Evolutionary conservation across 35 echinoderm and acorn worm species (phyloP).

Genomic region (Strongylocentrotus purpuratus): DNA sequence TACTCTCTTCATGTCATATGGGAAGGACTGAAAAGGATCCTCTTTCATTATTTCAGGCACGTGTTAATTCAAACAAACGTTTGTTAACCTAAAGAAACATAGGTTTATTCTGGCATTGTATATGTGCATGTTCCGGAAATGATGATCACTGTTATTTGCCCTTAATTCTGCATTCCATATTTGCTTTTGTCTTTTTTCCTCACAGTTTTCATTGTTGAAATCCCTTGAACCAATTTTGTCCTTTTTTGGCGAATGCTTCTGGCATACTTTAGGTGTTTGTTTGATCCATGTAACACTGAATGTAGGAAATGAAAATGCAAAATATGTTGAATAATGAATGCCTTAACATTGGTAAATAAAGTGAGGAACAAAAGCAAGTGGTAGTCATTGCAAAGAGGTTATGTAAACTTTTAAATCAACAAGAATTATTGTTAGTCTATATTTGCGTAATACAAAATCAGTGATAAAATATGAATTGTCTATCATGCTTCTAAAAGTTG

Average conservation of each 20-base stretch:
- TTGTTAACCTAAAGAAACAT: background rate
- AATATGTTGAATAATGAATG: too few relatives aligned
- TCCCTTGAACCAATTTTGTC: background rate
- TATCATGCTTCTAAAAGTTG: too few relatives aligned
- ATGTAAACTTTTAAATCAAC: too few relatives aligned
- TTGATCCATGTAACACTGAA: background rate
- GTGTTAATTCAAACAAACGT: background rate
- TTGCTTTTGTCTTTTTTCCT: background rate
- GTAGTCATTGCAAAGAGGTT: too few relatives aligned
- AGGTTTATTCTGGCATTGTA: background rate
- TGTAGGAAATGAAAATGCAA: too few relatives aligned
- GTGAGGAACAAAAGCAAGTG: too few relatives aligned
- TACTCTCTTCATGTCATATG: background rate
- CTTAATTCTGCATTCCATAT: background rate
- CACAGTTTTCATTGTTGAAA: background rate
- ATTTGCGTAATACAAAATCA: too few relatives aligned
- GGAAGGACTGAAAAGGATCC: slow-evolving; percentile 7
- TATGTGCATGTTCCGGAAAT: background rate
- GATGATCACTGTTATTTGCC: background rate
- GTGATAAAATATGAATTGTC: too few relatives aligned
- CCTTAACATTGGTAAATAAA: too few relatives aligned
- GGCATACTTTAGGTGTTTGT: background rate
- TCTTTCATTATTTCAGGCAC: slow-evolving; percentile 26
- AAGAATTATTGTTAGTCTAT: too few relatives aligned
- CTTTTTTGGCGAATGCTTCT: background rate